Evolutionary conservation across 1,140 invertebrate genomes (phyloP), one percentile per base, ranked within the genome.

Genomic region (Drosophila persimilis): DNA sequence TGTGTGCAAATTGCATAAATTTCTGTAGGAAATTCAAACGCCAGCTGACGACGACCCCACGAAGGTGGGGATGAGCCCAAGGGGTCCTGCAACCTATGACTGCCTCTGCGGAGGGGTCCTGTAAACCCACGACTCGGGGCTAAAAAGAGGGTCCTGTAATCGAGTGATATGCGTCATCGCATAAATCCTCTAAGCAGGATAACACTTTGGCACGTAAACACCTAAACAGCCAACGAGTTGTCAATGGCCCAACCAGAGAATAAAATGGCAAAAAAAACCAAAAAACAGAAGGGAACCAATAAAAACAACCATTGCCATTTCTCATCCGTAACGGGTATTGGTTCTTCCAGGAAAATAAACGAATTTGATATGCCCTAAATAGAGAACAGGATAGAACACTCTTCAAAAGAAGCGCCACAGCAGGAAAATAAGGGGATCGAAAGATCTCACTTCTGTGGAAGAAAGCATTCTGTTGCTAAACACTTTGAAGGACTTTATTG

Each of bases 201-300:
- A 85, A 88, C 74, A 72, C 50, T 81, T 88, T 67, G 45, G 62
- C 77, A 81, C 81, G 69, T 86, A 81, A 86, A 88, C 81, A 86
- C 81, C 81, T 88, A 58, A 86, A 59, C 61, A 55, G 62, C 48
- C 43, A 75, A 70, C 61, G 55, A 78, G 83, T 80, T 78, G 84
- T 85, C 81, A 86, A 88, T 80, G 77, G 70, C 70, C 62, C 69
- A 62, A 73, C 53, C 59, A 77, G 58, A 73, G 62, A 80, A 80
- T 71, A 65, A 85, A 80, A 74, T 46, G 51, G 39, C 65, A 66
- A 60, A 85, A 80, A 80, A 69, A 60, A 60, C 44, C 1, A 20
- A 20, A 20, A 20, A 20, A 39, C 35, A 39, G 35, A 39, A 39
- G 35, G 11, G 3, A 13, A 39, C 57, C 77, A 74, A 85, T 86